Evolutionary conservation across 2,888 invertebrate genomes (phyloP), one percentile per base, ranked within the genome.

Genomic region (Xestoiulus laeticollis): DNA sequence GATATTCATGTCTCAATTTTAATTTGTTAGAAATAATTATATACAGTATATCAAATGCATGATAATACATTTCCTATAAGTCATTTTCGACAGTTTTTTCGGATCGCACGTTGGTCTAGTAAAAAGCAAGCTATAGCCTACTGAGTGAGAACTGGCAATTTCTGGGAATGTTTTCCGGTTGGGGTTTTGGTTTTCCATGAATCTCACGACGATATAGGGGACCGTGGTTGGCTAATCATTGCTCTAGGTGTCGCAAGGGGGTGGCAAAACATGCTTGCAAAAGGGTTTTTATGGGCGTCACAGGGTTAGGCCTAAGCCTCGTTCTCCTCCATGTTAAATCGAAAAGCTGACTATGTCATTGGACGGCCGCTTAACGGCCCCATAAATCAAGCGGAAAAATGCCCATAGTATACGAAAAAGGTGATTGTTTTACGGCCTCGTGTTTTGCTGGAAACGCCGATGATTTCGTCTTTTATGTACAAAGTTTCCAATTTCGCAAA

Each of bases 351-450:
- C 14, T 83, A 26, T 19, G 83, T 83, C 33, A 32, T 83, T 33
- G 83, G 83, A 83, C 30, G 30, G 83, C 83, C 83, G 33, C 2
- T 16, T 83, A 83, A 83, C 30, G 30, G 33, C 30, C 19, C 19
- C 83, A 83, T 83, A 83, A 83, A 83, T 83, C 83, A 83, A 30
- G 83, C 83, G 8, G 19, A 83, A 83, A 83, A 83, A 83, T 33
- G 30, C 83, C 32, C 83, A 3, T 32, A 83, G n/a, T n/a, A n/a
- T n/a, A n/a, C 30, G 3, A 30, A 32, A 83, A 83, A 83, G 83
- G 83, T 83, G 83, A 83, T 83, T 83, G 83, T 83, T 83, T 83
- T 19, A 83, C 33, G 83, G 10, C 33, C n/a, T 22, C 53, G 53
- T 53, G 53, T 53, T 83, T 83, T 83, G 83, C n/a, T 83, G 83